A percentile compares a stretch with the other conserved stretches of the same genome.
Conservation (phyloP, 2,113 vertebrate genomes). For the Menidia beryllina region DNA sequence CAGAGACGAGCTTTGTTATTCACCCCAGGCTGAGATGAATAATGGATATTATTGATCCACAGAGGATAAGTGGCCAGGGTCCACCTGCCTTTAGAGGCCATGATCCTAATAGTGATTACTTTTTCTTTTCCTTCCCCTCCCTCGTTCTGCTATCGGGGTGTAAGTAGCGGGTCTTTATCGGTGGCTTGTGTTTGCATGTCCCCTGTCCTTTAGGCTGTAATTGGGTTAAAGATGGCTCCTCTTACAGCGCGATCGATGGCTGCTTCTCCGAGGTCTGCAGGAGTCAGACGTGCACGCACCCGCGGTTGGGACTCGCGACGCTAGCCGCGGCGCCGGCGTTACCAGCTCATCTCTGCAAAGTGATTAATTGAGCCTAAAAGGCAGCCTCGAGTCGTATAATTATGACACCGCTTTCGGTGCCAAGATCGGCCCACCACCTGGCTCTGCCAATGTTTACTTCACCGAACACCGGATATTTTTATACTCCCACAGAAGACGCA, state of each 20-base stretch:
- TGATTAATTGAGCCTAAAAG: constrained; percentile 26
- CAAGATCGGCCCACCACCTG: constrained; percentile 33
- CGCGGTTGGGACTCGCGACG: constrained; percentile 5
- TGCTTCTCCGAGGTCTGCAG: constrained; percentile 9
- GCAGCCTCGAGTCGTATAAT: constrained; percentile 13
- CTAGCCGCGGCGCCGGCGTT: constrained; percentile 2
- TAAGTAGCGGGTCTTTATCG: constrained; percentile 66
- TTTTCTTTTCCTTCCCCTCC: constrained; percentile 13
- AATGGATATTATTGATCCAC: constrained; percentile 66
- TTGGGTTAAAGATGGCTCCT: constrained; percentile 57
- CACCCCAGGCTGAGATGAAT: constrained; percentile 59
- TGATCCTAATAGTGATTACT: constrained; percentile 46
- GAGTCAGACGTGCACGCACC: constrained; percentile 24
- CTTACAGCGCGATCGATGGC: constrained; percentile 50
- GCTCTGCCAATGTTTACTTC: constrained; percentile 37
- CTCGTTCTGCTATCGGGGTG: constrained; percentile 39
- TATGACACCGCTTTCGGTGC: constrained; percentile 12
- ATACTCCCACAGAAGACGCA: constrained; percentile 23
- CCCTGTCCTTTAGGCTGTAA: constrained; percentile 49
- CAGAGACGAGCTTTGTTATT: constrained; percentile 62
- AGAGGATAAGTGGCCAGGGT: constrained; percentile 40
- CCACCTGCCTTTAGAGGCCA: constrained; percentile 48
- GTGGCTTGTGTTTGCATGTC: constrained; percentile 60
- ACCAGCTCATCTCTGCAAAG: background rate
- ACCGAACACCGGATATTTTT: constrained; percentile 52